These are phyloP conservation scores for Crambe crambe DNA, from an alignment of 37 sponge, comb jelly and placozoan species.

Conservation along the genomic window DNA sequence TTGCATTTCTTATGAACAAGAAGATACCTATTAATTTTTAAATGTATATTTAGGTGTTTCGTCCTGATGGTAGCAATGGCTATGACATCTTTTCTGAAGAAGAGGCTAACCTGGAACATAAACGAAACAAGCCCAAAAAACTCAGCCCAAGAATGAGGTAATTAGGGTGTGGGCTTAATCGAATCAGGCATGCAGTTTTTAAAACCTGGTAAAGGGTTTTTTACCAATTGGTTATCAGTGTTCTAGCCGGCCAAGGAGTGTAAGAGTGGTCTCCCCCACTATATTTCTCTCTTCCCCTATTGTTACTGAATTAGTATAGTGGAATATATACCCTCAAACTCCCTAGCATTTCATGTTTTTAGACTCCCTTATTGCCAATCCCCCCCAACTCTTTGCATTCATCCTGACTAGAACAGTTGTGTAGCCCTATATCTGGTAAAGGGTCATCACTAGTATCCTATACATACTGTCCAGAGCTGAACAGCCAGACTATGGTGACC, in stretches of 20 bases:
- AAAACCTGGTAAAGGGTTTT: no score
- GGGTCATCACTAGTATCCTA: background rate
- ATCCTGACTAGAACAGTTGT: no score
- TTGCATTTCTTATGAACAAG: no score
- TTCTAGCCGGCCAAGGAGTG: no score
- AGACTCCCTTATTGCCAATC: background rate
- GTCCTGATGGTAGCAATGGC: slow-evolving; percentile 73
- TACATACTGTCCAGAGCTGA: slow-evolving; percentile 40
- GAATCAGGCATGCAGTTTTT: no score
- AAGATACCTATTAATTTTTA: no score
- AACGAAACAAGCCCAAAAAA: slow-evolving; percentile 58
- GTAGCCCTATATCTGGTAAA: background rate
- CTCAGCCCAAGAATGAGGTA: slow-evolving; percentile 72
- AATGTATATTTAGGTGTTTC: slow-evolving; percentile 62
- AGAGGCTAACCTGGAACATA: slow-evolving; percentile 57
- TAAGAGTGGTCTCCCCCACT: no score
- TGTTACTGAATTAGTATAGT: no score
- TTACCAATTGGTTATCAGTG: no score
- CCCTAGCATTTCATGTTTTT: no score
- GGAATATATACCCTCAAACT: no score
- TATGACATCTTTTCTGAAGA: slow-evolving; percentile 75
- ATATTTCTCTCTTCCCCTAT: no score
- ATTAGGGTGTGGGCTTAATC: background rate
- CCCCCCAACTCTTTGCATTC: background rate
- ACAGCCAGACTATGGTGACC: slow-evolving; percentile 67